Base-by-base conservation (phyloP, 2,113 vertebrate genomes). In the Catharus fuscescens region DNA sequence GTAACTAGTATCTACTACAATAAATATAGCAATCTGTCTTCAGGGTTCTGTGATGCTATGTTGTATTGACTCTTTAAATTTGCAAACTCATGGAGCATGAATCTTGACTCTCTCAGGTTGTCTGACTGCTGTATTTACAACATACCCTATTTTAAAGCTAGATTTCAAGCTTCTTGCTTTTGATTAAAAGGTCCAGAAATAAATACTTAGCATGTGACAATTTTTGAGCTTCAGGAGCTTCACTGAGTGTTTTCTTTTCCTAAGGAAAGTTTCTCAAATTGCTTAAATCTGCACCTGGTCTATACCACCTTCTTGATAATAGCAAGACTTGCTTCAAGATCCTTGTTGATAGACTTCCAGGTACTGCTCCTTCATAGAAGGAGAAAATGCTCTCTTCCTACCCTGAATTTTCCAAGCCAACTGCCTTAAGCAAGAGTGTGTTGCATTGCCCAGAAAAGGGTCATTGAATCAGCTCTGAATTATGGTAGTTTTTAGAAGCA, bases 51-150 rank as follows among this genome's bases (percentile, higher is more conserved):
- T 50, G 69, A 47, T 95, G 57, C 80, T 86, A 73, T 79, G 73
- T 90, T 81, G 61, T 77, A 92, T 90, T 95, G 90, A 91, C 93
- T 97, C 65, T 69, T 93, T 92, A 73, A 86, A 79, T 95, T 91
- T 92, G 61, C 91, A 91, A 57, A 86, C 64, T 94, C 82, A 48
- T 50, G 60, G 86, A 93, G 74, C 80, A 79, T 92, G 78, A 84
- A 52, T 92, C 88, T 86, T 78, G 38, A 40, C 48, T 89, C 48
- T 92, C 42, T 69, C 66, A 80, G 80, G 80, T 95, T 69, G 80
- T 93, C 80, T 62, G 65, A 67, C 59, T 81, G 50, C 76, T 92
- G n/a, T 64, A 81, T 88, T 93, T 93, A 92, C 78, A 93, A 34
- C 50, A 80, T 53, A 44, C 13, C 0, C 34, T 88, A 44, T 88